Percentiles rank a stretch among this genome's conserved stretches.
phyloP scores from a whole-genome alignment of 2,888 invertebrate species.

The Ophion ellenae region DNA sequence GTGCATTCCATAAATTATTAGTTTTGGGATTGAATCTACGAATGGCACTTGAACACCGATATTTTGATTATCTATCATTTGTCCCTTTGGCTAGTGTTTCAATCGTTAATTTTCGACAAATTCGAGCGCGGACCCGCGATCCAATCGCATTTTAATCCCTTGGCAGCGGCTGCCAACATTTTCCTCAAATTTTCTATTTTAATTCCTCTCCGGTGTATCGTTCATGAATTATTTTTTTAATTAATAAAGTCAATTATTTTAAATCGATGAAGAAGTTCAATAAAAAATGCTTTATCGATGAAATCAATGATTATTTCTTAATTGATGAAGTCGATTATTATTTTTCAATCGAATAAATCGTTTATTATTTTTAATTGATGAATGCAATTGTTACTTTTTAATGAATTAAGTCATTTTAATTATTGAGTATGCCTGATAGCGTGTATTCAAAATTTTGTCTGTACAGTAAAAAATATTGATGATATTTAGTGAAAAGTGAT shows the following conservation, averaged over 20 bases:
- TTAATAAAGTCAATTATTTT: neutral
- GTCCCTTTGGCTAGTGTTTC: conserved; percentile 58
- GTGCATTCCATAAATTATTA: neutral
- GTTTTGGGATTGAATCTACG: conserved; percentile 26
- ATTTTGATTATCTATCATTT: conserved; percentile 35
- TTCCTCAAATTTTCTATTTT: too few relatives aligned
- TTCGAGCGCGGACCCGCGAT: conserved; percentile 12
- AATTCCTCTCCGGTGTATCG: neutral
- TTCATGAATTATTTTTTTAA: neutral
- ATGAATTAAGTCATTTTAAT: too few relatives aligned
- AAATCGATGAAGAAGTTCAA: too few relatives aligned
- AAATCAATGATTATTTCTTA: neutral
- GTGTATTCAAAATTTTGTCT: neutral
- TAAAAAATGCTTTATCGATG: too few relatives aligned
- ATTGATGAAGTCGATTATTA: neutral
- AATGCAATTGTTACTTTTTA: neutral
- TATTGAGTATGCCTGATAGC: too few relatives aligned
- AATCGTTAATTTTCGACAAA: conserved; percentile 39
- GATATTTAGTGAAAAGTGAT: neutral
- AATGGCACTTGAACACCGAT: conserved; percentile 49
- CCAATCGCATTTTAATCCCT: conserved; percentile 53
- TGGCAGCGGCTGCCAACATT: conserved; percentile 16
- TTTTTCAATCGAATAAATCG: too few relatives aligned
- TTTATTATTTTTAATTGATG: too few relatives aligned
- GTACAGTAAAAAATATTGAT: neutral